Evolutionary conservation across 2,113 vertebrate genomes (phyloP).

Genomic region (Peromyscus leucopus): DNA sequence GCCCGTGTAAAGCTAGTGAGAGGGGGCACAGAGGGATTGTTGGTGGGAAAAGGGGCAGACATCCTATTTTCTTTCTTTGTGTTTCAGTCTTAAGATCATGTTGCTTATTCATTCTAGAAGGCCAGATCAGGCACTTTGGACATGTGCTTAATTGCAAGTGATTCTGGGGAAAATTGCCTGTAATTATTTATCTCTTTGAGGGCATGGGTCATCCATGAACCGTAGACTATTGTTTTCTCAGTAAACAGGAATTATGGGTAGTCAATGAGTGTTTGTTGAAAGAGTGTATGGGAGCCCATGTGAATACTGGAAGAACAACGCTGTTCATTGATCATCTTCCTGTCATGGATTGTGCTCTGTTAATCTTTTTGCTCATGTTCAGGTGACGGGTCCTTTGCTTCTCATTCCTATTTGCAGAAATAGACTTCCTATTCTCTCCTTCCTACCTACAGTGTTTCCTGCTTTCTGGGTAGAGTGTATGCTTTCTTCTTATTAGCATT

Average conservation of each 20-base stretch:
- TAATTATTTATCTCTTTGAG: constrained; percentile 36
- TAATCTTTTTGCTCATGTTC: neutral
- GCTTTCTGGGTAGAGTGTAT: neutral
- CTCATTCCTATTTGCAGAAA: neutral
- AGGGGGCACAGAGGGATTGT: neutral
- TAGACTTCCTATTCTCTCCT: neutral
- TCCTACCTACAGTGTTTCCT: neutral
- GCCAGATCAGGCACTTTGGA: neutral
- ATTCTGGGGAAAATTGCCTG: neutral
- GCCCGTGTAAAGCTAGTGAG: neutral
- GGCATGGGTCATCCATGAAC: neutral
- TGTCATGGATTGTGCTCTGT: neutral
- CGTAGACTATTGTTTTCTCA: neutral
- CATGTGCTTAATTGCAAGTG: neutral
- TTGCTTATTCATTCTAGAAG: neutral
- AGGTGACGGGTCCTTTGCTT: neutral
- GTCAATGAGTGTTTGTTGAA: constrained; percentile 7
- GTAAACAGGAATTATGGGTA: neutral
- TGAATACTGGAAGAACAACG: neutral
- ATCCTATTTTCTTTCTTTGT: neutral
- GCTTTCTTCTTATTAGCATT: neutral
- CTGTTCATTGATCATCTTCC: neutral
- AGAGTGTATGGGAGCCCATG: neutral
- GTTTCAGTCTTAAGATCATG: neutral
- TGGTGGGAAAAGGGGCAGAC: neutral